Percentiles rank a stretch among this genome's conserved stretches.
Evolutionary conservation across 2,113 vertebrate species (phyloP).

Genomic region (Ciconia boyciana): DNA sequence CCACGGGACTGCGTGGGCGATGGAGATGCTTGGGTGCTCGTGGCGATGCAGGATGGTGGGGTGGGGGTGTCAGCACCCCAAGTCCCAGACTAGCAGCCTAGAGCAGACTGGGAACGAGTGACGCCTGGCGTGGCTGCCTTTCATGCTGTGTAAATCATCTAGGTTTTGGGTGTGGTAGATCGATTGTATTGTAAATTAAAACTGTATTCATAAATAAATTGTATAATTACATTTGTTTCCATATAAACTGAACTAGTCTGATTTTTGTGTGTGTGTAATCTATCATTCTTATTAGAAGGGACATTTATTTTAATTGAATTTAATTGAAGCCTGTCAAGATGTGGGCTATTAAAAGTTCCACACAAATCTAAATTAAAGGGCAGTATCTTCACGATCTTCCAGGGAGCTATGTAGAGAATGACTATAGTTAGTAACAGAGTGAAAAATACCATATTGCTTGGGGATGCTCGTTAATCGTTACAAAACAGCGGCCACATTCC

Average conservation of each 20-base stretch:
- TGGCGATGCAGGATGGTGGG: background rate
- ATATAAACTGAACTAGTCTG: background rate
- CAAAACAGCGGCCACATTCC: background rate
- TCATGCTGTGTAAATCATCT: background rate
- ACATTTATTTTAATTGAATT: background rate
- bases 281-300: rapidly evolving
- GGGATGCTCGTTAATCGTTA: rapidly evolving
- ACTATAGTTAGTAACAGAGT: background rate
- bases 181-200: background rate
- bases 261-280: background rate
- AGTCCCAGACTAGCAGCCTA: background rate
- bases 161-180: background rate
- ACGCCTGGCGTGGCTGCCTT: background rate
- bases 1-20: rapidly evolving
- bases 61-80: background rate
- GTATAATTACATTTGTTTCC: background rate
- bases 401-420: background rate
- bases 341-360: background rate
- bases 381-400: background rate
- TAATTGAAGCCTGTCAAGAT: background rate
- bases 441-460: background rate
- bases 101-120: background rate
- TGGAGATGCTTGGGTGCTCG: background rate
- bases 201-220: background rate
- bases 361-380: background rate